phyloP scores from a whole-genome alignment of 2,888 invertebrate genomes.

The Drymonia ruficornis region DNA sequence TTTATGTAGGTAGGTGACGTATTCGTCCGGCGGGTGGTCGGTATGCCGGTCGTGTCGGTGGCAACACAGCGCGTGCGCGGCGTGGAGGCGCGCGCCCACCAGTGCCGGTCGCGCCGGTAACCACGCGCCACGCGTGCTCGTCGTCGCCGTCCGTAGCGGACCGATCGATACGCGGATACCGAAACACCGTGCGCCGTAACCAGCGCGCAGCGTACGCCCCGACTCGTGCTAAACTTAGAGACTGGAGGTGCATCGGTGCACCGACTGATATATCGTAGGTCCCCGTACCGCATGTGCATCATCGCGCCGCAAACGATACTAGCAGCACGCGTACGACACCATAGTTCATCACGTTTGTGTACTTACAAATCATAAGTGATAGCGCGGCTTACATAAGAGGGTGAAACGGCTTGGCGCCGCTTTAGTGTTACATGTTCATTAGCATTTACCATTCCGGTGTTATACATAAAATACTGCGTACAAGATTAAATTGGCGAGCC shows the following conservation, averaged over 20 bases:
- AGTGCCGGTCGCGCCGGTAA: constrained; percentile 80
- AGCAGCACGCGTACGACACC: constrained; percentile 25
- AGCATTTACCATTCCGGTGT: constrained; percentile 11
- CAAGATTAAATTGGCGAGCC: constrained; percentile 31
- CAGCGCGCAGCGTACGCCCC: constrained; percentile 54
- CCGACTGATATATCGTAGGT: constrained; percentile 48
- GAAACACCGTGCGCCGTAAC: constrained; percentile 51
- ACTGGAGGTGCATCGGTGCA: constrained; percentile 70
- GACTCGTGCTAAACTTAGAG: constrained; percentile 64
- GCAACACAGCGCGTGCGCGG: constrained; percentile 70
- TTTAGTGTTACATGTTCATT: constrained; percentile 19
- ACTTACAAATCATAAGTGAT: constrained; percentile 33
- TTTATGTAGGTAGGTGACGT: constrained; percentile 41
- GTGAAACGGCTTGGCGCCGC: constrained; percentile 29
- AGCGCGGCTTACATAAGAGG: constrained; percentile 44
- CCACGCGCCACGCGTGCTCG: constrained; percentile 77
- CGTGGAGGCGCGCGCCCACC: constrained; percentile 51
- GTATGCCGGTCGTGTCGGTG: constrained; percentile 36
- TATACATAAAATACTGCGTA: constrained; percentile 19
- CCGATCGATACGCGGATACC: constrained; percentile 51
- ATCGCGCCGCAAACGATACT: constrained; percentile 32
- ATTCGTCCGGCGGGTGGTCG: constrained; percentile 32
- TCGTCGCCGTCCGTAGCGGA: constrained; percentile 41
- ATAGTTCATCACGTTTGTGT: constrained; percentile 26
- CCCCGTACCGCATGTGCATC: constrained; percentile 49